Percentiles rank a stretch among this genome's conserved stretches.
These are phyloP conservation scores for Lepilemur septentrionalis DNA, from an alignment of 2,797 vertebrate genomes.

Conservation along the genomic window DNA sequence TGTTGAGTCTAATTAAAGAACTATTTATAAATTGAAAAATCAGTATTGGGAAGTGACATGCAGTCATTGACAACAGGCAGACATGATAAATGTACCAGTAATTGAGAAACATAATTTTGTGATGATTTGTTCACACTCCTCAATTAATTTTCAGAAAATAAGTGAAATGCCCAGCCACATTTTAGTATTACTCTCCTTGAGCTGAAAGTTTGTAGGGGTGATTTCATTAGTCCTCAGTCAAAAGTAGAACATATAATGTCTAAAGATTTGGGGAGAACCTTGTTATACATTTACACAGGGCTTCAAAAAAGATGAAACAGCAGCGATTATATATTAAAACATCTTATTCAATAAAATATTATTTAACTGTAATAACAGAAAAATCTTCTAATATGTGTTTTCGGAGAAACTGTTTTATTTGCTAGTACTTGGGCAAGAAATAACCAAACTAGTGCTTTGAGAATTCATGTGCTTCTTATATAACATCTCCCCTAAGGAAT, in stretches of 20 bases:
- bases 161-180: not conserved
- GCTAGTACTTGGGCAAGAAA: not conserved
- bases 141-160: not conserved
- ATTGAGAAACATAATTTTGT: not conserved
- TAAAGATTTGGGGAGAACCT: not conserved
- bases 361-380: not conserved
- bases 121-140: not conserved
- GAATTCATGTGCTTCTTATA: not conserved
- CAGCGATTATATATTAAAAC: not conserved
- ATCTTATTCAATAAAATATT: not conserved
- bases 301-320: not conserved
- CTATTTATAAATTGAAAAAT: not conserved
- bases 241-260: not conserved
- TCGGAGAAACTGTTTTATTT: not conserved
- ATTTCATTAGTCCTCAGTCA: not conserved
- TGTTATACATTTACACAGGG: not conserved
- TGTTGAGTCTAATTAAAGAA: not conserved
- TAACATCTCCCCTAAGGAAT: not conserved
- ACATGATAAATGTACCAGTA: not conserved
- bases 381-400: not conserved
- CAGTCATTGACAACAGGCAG: not conserved
- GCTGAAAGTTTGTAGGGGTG: not conserved
- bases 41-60: not conserved
- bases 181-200: not conserved
- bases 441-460: not conserved